Percentiles rank a stretch among this genome's conserved stretches.
These are phyloP conservation scores for Agrotis clavis DNA, from an alignment of 2,888 invertebrate species.

Conservation along the genomic window DNA sequence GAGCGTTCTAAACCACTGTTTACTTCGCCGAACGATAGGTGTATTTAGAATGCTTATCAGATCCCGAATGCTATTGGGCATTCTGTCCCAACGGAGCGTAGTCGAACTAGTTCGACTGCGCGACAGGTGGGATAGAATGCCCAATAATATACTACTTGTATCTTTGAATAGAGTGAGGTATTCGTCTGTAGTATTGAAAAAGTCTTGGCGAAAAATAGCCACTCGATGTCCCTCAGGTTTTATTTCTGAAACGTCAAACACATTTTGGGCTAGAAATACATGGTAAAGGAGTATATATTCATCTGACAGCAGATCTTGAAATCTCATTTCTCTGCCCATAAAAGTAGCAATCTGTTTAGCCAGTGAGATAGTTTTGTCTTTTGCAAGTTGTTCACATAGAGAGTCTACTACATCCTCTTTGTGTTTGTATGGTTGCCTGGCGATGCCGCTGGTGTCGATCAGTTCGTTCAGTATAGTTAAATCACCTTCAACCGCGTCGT, in stretches of 20 bases:
- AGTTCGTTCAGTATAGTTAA: slow-evolving; percentile 30
- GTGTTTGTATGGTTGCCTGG: too few species aligned
- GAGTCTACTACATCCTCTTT: too few species aligned
- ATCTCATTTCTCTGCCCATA: neutral
- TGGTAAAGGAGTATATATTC: slow-evolving; percentile 42
- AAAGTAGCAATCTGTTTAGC: slow-evolving; percentile 24
- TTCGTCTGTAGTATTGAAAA: slow-evolving; percentile 37
- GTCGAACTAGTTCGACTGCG: too few species aligned
- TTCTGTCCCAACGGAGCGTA: too few species aligned
- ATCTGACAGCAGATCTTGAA: slow-evolving; percentile 31
- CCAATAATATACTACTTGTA: too few species aligned
- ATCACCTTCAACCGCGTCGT: neutral
- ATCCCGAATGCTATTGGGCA: too few species aligned
- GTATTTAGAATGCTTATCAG: too few species aligned
- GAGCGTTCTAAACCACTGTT: too few species aligned
- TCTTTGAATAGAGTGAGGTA: slow-evolving; percentile 35
- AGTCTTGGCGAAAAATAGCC: slow-evolving; percentile 34
- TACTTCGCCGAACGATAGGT: too few species aligned
- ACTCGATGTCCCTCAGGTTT: slow-evolving; percentile 24
- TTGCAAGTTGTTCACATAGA: too few species aligned
- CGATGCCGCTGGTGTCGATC: slow-evolving; percentile 30
- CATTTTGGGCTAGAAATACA: slow-evolving; percentile 36
- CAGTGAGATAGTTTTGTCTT: neutral
- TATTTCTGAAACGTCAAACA: slow-evolving; percentile 38
- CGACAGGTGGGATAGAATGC: too few species aligned